Conservation (phyloP, 2,888 invertebrate genomes). For the Metalampra italica region DNA sequence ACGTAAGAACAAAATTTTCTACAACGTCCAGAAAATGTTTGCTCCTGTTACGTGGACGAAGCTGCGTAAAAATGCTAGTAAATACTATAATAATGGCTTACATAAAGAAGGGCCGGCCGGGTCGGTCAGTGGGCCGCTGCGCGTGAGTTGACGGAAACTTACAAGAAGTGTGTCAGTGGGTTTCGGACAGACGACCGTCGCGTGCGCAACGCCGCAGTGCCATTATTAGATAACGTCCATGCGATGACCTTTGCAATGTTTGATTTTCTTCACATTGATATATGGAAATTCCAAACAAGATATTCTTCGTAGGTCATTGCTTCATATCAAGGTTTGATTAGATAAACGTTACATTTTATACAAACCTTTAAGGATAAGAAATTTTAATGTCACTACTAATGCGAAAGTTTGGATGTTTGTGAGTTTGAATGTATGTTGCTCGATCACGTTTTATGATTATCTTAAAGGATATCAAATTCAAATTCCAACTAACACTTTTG, state of each 20-base stretch:
- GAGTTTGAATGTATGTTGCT: too few relatives aligned
- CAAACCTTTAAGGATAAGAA: too few relatives aligned
- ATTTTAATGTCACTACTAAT: too few relatives aligned
- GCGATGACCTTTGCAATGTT: slow-evolving; percentile 59
- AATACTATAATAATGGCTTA: slow-evolving; percentile 18
- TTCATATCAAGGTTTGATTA: neutral
- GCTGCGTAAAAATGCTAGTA: too few relatives aligned
- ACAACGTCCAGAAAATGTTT: too few relatives aligned
- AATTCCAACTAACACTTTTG: too few relatives aligned
- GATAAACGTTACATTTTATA: too few relatives aligned
- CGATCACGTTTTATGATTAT: too few relatives aligned
- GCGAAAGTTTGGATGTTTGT: too few relatives aligned
- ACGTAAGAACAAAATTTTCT: too few relatives aligned
- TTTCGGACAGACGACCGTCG: slow-evolving; percentile 25
- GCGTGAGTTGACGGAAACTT: slow-evolving; percentile 38
- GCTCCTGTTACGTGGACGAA: too few relatives aligned
- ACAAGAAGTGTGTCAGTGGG: slow-evolving; percentile 52
- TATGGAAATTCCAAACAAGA: slow-evolving; percentile 3
- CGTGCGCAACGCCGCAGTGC: slow-evolving; percentile 38
- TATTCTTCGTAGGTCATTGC: neutral
- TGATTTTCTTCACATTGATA: slow-evolving; percentile 24
- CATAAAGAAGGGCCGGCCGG: slow-evolving; percentile 47
- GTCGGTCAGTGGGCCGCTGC: slow-evolving; percentile 38
- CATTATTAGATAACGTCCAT: slow-evolving; percentile 59
- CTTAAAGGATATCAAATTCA: too few relatives aligned